Percentiles rank a stretch among this genome's conserved stretches.
These are phyloP conservation scores for Cataglyphis rosenhaueri DNA, from an alignment of 2,888 invertebrate species.

Conservation along the genomic window DNA sequence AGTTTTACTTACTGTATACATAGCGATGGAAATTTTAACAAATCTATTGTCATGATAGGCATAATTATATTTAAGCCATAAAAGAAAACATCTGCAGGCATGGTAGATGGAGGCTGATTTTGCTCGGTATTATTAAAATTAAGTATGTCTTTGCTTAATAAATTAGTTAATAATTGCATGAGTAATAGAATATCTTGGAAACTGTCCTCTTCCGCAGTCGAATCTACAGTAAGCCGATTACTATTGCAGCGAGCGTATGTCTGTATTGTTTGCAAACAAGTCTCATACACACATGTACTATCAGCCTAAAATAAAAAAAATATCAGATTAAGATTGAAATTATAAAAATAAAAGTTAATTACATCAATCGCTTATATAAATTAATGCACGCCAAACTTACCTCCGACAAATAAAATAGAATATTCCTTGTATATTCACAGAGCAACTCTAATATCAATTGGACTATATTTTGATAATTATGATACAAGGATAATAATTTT, in stretches of 20 bases:
- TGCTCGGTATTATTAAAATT: conserved; percentile 83
- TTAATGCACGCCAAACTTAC: conserved; percentile 73
- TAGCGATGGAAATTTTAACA: conserved; percentile 90
- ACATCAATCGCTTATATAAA: not conserved
- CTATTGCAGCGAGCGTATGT: conserved; percentile 90
- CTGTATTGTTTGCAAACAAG: conserved; percentile 90
- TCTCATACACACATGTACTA: conserved; percentile 89
- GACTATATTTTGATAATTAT: conserved; percentile 93
- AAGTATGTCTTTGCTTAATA: conserved; percentile 87
- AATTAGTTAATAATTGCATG: conserved; percentile 91
- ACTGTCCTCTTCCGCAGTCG: conserved; percentile 91
- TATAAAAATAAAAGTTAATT: conserved; percentile 22
- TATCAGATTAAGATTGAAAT: not conserved
- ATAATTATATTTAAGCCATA: conserved; percentile 90
- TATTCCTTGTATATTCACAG: conserved; percentile 90
- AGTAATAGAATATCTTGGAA: conserved; percentile 92
- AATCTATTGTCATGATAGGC: conserved; percentile 90
- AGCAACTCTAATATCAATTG: conserved; percentile 91
- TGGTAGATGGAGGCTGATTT: not conserved
- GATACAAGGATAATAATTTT: conserved; percentile 90
- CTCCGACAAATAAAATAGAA: conserved; percentile 88
- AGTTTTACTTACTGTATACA: conserved; percentile 87
- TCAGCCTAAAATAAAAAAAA: conserved; percentile 85
- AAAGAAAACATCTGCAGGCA: conserved; percentile 89
- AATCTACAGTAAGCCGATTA: conserved; percentile 88